Evolutionary conservation across 1,140 invertebrate genomes (phyloP).

Genomic region (Stenopsyche tienmushanensis): DNA sequence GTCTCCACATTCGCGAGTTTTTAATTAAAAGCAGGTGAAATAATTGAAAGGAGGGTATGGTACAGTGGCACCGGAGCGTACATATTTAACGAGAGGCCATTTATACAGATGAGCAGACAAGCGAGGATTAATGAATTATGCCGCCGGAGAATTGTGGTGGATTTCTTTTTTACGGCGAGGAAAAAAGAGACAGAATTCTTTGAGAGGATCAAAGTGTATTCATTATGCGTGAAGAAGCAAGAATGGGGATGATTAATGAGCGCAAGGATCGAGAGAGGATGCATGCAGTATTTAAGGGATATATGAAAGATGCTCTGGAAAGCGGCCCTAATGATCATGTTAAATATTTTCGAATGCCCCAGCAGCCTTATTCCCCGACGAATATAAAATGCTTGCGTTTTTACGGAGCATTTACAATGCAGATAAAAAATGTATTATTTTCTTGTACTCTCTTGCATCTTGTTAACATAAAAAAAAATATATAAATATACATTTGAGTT

Average conservation of each 20-base stretch:
- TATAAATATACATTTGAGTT: too few relatives aligned
- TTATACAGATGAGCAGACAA: conserved; percentile 24
- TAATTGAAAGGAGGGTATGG: conserved; percentile 1
- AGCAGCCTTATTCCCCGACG: too few relatives aligned
- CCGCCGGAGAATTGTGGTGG: not conserved
- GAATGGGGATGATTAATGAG: conserved; percentile 11
- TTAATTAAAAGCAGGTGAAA: conserved; percentile 23
- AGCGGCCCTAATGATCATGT: not conserved
- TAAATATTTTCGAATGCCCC: too few relatives aligned
- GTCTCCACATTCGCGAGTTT: too few relatives aligned
- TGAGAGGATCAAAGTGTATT: conserved; percentile 3
- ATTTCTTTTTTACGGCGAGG: not conserved
- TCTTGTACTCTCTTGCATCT: too few relatives aligned
- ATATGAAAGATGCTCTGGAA: not conserved
- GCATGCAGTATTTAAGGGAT: too few relatives aligned
- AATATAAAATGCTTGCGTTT: too few relatives aligned
- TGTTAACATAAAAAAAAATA: too few relatives aligned
- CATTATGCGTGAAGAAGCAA: conserved; percentile 3
- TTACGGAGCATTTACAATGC: too few relatives aligned
- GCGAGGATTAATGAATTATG: conserved; percentile 28
- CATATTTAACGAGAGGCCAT: conserved; percentile 29
- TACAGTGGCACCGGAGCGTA: conserved; percentile 15
- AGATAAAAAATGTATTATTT: too few relatives aligned
- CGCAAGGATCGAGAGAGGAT: not conserved
- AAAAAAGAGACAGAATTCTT: not conserved